Conservation (phyloP, 2,113 vertebrate species). For the Hydropotes inermis region DNA sequence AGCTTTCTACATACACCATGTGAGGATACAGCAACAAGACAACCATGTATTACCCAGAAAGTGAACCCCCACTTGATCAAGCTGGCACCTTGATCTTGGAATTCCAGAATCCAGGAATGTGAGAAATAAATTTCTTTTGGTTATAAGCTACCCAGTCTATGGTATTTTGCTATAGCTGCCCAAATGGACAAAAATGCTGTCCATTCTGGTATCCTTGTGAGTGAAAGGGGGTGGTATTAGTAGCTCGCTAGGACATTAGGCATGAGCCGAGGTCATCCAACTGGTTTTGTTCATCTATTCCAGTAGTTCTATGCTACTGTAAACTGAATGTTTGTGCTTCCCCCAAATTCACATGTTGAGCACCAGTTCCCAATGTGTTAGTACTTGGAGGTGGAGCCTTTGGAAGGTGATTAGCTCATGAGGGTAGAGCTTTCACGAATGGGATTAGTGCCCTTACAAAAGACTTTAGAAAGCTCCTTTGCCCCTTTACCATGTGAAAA, state of each 20-base stretch:
- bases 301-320: neutral
- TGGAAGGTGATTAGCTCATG: neutral
- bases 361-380: neutral
- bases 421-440: neutral
- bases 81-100: neutral
- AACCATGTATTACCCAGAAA: neutral
- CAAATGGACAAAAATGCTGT: neutral
- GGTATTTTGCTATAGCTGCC: neutral
- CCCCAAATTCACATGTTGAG: neutral
- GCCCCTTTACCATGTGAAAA: neutral
- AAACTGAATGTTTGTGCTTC: neutral
- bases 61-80: neutral
- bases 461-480: neutral
- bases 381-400: neutral
- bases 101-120: neutral
- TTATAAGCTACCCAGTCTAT: neutral
- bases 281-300: neutral
- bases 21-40: neutral
- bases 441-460: neutral
- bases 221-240: neutral
- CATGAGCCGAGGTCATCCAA: neutral
- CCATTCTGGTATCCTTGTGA: neutral
- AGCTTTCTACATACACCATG: neutral
- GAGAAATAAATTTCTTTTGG: neutral
- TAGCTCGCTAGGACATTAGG: neutral